Evolutionary conservation across 2,888 invertebrate species (phyloP), one percentile per base, ranked within the genome.

Genomic region (Drosophila ezoana): DNA sequence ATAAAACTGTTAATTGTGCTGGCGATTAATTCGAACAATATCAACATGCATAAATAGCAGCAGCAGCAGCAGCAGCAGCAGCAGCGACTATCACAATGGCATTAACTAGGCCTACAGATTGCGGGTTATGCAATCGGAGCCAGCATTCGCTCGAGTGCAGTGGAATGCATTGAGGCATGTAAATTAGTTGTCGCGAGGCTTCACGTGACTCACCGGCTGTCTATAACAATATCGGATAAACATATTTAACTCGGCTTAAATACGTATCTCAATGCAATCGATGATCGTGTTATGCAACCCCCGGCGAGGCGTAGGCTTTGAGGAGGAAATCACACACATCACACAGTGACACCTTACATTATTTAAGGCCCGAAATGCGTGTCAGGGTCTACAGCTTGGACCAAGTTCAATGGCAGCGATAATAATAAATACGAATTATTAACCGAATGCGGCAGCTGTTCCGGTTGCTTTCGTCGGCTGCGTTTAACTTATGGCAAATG

Each of bases 101-200:
- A 69, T 43, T 47, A 14, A 14, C 44, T 69, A 56, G 64, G 57
- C 74, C 64, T 64, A 56, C 40, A 20, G 53, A 44, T 66, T 60
- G 40, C 56, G 20, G 20, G 43, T 72, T 76, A 41, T 56, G 47
- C 68, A 70, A 60, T 44, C 32, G 37, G 32, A 41, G 37, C 49
- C 45, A 57, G 64, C 47, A 32, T 8, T 74, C 65, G 61, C 53
- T 65, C 57, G 75, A 49, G 74, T 77, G 71, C 75, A 85, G 67
- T 72, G 72, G 71, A 79, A 79, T 83, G 83, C 83, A 83, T 71
- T 86, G 79, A 61, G 81, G 61, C 79, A 79, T 78, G 81, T 86
- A 79, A 84, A 84, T 76, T 66, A 68, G 63, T 61, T 52, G 76
- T 18, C 76, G 59, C 69, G 62, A 61, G 58, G 76, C 76, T 82